A percentile compares a stretch with the other conserved stretches of the same genome.
phyloP scores from a whole-genome alignment of 2,113 vertebrate genomes.

The Ardeotis arabs region DNA sequence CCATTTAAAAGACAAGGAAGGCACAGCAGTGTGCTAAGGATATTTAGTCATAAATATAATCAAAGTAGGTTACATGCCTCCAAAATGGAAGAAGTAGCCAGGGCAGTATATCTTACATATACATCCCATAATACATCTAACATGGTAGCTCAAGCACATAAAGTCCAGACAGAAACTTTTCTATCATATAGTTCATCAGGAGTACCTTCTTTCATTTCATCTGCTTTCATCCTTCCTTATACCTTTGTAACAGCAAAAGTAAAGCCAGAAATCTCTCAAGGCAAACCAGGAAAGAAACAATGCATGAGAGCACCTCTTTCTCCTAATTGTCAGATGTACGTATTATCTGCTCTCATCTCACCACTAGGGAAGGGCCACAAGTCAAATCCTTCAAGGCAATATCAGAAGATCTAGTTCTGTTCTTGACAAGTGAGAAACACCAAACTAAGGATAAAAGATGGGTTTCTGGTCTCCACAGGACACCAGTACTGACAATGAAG shows the following conservation, averaged over 20 bases:
- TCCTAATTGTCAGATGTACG: neutral
- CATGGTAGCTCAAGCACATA: neutral
- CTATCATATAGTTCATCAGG: neutral
- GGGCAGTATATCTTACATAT: neutral
- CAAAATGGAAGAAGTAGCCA: neutral
- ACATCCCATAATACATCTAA: neutral
- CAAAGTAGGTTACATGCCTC: neutral
- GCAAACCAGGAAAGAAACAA: neutral
- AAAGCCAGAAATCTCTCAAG: neutral
- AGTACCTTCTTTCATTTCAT: constrained; percentile 6
- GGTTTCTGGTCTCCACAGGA: constrained; percentile 20
- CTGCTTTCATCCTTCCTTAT: neutral
- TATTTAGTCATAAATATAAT: neutral
- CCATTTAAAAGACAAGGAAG: neutral
- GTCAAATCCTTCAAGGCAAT: neutral
- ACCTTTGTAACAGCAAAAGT: neutral
- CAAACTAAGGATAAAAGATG: constrained; percentile 5
- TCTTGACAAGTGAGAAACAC: constrained; percentile 34
- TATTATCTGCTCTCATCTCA: neutral
- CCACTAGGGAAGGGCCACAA: neutral
- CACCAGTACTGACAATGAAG: neutral
- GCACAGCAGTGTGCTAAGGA: neutral
- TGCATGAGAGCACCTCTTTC: neutral
- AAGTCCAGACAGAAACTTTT: neutral
- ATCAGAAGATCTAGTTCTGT: constrained; percentile 1